phyloP scores from a whole-genome alignment of 2,113 vertebrate genomes.

The Solenodon paradoxus region DNA sequence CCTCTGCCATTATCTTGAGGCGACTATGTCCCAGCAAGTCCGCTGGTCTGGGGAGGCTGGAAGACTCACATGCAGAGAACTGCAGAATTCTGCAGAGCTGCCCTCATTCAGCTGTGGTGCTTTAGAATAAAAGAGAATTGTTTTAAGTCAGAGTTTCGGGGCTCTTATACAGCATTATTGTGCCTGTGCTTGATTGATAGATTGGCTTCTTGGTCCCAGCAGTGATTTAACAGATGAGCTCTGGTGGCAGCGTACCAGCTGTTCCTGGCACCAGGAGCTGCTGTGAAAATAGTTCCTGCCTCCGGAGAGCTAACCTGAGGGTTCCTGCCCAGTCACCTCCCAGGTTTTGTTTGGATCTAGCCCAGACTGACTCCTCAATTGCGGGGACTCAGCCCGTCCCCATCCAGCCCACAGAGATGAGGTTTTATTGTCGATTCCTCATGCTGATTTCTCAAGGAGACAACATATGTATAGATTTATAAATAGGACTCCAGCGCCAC shows the following conservation, averaged over 20 bases:
- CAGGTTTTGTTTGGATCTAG: background rate
- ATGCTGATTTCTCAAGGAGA: background rate
- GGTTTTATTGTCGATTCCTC: background rate
- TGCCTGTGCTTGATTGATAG: background rate
- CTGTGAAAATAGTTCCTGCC: background rate
- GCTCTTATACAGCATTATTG: background rate
- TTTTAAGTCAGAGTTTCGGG: background rate
- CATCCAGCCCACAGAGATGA: background rate
- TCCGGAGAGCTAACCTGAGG: background rate
- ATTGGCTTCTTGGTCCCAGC: background rate
- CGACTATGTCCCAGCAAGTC: background rate
- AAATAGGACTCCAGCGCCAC: background rate
- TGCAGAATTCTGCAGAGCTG: background rate
- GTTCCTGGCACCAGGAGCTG: background rate
- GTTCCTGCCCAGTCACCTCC: background rate
- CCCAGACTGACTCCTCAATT: background rate
- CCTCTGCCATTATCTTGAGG: background rate
- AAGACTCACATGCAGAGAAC: background rate
- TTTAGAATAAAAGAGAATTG: background rate
- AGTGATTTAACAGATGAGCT: background rate
- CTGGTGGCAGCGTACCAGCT: background rate
- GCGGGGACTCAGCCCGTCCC: background rate
- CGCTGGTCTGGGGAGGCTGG: background rate
- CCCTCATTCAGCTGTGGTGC: background rate
- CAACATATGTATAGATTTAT: background rate